Evolutionary conservation across 2,797 vertebrate species (phyloP), one percentile per base, ranked within the genome.

Genomic region (Epinephelus awoara): DNA sequence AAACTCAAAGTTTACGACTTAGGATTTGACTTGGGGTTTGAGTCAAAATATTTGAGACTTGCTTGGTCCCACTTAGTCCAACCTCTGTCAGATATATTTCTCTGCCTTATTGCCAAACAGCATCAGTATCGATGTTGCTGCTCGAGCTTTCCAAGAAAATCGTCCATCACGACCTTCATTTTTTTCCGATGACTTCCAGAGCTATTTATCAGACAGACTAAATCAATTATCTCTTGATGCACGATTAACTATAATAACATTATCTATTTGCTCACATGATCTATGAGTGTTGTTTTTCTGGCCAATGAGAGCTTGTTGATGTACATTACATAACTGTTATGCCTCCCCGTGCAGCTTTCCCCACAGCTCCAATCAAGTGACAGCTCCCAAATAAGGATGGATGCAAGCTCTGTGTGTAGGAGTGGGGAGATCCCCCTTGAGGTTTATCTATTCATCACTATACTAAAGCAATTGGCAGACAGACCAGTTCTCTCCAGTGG

Each of bases 401-500:
- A 83, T 85, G 68, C 54, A 62, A 21, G 72, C 71, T 67, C 27
- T 52, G 15, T 70, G 77, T 0, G 14, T 56, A 62, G 52, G 54
- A 77, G 62, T 40, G 25, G 21, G 61, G 65, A 50, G 54, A 67
- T 57, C 59, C 73, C 80, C 63, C 78, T 23, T 14, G 84, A 87
- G 79, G 18, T 56, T 67, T 42, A 56, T 77, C 49, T 77, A 51
- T 75, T 88, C 57, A 77, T 77, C 63, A 47, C 55, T 72, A 14
- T 65, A 66, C 85, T 85, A 75, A 84, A 85, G 67, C 73, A 66
- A 75, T 65, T 79, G 64, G 79, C 23, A 71, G 55, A 71, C 49
- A 79, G 61, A 68, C 7, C 5, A 0, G 49, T 84, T 77, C 58
- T 83, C 88, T 79, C 85, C 54, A 69, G 80, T 77, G 84, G 58